Conservation (phyloP, 2,113 vertebrate genomes). For the Craseonycteris thonglongyai region DNA sequence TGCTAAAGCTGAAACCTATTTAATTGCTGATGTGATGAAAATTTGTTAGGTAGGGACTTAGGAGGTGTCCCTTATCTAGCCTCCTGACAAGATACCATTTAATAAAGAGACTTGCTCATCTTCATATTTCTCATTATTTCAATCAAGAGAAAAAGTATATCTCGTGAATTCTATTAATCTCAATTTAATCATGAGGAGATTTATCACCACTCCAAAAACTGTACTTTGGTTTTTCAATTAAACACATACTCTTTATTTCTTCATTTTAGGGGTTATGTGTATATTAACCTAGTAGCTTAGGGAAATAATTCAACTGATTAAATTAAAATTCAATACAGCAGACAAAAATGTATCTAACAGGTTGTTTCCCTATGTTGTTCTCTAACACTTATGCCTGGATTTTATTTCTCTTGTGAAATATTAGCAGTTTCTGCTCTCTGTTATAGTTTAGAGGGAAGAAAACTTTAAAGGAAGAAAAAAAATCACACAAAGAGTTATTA, state of each 20-base stretch:
- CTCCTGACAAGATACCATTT: background rate
- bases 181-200: background rate
- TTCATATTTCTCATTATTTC: background rate
- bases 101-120: background rate
- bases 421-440: background rate
- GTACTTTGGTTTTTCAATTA: constrained; percentile 14
- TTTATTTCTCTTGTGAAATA: constrained; percentile 20
- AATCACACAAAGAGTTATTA: background rate
- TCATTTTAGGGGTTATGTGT: constrained; percentile 9
- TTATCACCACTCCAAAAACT: background rate
- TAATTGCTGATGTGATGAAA: background rate
- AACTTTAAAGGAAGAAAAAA: constrained; percentile 26
- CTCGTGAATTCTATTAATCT: background rate
- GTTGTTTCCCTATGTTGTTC: background rate
- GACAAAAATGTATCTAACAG: background rate
- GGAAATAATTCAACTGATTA: constrained; percentile 14
- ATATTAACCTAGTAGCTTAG: background rate
- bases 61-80: background rate
- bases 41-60: background rate
- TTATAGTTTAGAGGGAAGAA: background rate
- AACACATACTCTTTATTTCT: background rate
- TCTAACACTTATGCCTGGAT: background rate
- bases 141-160: constrained; percentile 1
- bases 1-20: background rate
- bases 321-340: constrained; percentile 31